Evolutionary conservation across 2,797 vertebrate species (phyloP), one percentile per base, ranked within the genome.

Genomic region (Characodon lateralis): DNA sequence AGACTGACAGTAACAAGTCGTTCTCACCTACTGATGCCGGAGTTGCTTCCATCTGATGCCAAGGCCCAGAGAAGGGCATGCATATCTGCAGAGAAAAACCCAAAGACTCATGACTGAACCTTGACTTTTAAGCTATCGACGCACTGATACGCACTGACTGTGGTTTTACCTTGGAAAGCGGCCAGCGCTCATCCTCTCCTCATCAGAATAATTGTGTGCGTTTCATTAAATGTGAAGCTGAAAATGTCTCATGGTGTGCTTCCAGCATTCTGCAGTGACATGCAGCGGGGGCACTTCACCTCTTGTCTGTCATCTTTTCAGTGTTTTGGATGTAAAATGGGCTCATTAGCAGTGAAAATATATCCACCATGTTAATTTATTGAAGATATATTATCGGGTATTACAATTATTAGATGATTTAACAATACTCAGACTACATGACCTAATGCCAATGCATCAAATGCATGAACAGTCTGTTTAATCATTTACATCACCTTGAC

Each of bases 161-260:
- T 69, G 58, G 81, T 88, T 91, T 88, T 82, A 79, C 43, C 48
- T 77, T 94, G 94, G 94, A 90, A 26, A 63, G 20, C 3, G 59
- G 91, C 93, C 93, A 93, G 69, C 6, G 68, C 81, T 81, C 74
- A 9, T 95, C 92, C 66, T 5, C 39, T 79, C 71, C 73, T 82
- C 83, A 3, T 82, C 83, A 78, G 76, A 84, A 85, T 94, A 89
- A 95, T 92, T 88, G 83, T 89, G 86, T 78, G 84, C 77, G 86
- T 85, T 88, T 89, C 91, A 89, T 89, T 90, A 85, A 91, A 91
- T 87, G 89, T 93, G 84, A 93, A 85, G 87, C 85, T 89, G 87
- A 77, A 95, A 93, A 94, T 93, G 93, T 91, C 89, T 94, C 91
- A 83, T 81, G 90, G 78, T 82, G 75, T 7, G 86, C 92, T 92